Base-by-base conservation (phyloP, 1,140 invertebrate genomes). In the Prorops nasuta region DNA sequence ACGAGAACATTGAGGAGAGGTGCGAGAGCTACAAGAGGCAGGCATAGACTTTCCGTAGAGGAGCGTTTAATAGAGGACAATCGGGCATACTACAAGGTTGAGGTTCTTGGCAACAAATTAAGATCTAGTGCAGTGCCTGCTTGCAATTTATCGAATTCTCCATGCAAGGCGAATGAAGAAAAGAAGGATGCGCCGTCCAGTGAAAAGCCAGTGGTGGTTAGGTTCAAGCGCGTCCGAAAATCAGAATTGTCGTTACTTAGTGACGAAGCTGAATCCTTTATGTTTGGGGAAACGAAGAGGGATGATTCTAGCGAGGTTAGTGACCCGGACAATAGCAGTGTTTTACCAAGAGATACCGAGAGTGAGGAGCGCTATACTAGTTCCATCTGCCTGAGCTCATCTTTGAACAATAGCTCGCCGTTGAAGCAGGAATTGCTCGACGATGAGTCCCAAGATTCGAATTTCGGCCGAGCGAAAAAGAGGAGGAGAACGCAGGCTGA, bases 211-310 rank as follows among this genome's bases (percentile, higher is more conserved):
- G 80, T 75, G 14, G 87, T 90, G 3, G 87, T 90, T 0, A 84
- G 89, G 54, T 89, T 90, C 56, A 83, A 81, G 44, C 85, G 86
- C 43, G 81, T 88, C 3, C 78, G 88, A 16, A 82, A 84, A 41
- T 86, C 88, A 0, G 88, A 91, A 69, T 59, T 91, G 15, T 84
- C 84, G 0, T 78, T 87, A 15, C 64, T 92, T 1, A 91, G 88
- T 48, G 86, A 89, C 49, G 89, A 92, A 67, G 89, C 89, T 0
- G 88, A 90, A 57, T 90, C 86, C 40, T 92, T 91, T 65, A 87
- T 92, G 84, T 92, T 92, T 66, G 73, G 79, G 2, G 79, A 81
- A 28, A 84, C 86, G 0, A 83, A 82, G 50, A 80, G 83, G 21
- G 81, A 84, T 17, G 82, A 84, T 10, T 79, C 79, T 0, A 83